These are phyloP conservation scores for Oxyura jamaicensis DNA, from an alignment of 2,113 vertebrate species.

Conservation along the genomic window DNA sequence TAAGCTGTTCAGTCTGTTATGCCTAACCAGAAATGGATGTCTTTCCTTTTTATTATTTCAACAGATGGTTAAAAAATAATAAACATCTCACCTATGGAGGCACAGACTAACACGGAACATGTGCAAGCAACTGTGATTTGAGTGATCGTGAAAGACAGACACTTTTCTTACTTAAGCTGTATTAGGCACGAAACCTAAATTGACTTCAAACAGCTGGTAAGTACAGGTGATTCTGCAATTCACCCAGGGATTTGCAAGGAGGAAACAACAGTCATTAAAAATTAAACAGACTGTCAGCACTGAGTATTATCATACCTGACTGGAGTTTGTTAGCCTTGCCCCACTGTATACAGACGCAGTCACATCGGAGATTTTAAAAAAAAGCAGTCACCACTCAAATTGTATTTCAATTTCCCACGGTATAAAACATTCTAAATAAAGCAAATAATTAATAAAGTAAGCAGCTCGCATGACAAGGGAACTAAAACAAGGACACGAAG, in stretches of 20 bases:
- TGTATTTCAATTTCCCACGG: background rate
- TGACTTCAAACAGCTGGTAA: background rate
- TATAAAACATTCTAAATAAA: background rate
- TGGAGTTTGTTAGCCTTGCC: background rate
- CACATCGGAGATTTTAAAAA: background rate
- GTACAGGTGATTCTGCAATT: background rate
- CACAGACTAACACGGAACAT: background rate
- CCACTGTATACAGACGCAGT: background rate
- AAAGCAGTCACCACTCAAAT: background rate
- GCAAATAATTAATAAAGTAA: conserved; percentile 18
- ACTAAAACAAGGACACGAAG: background rate
- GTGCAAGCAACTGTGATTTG: rapidly evolving
- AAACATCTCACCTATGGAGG: background rate
- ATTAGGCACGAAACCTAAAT: background rate
- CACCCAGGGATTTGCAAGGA: background rate
- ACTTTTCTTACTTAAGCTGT: background rate
- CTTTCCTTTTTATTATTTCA: background rate
- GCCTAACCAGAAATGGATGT: background rate
- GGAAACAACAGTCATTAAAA: conserved; percentile 16
- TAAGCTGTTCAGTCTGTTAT: background rate
- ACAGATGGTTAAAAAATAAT: background rate
- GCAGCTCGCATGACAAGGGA: background rate
- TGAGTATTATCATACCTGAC: background rate
- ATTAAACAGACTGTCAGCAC: background rate
- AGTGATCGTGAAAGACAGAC: background rate